These are phyloP conservation scores for Meloidogyne floridensis DNA, from an alignment of 1,140 invertebrate genomes.

Conservation along the genomic window DNA sequence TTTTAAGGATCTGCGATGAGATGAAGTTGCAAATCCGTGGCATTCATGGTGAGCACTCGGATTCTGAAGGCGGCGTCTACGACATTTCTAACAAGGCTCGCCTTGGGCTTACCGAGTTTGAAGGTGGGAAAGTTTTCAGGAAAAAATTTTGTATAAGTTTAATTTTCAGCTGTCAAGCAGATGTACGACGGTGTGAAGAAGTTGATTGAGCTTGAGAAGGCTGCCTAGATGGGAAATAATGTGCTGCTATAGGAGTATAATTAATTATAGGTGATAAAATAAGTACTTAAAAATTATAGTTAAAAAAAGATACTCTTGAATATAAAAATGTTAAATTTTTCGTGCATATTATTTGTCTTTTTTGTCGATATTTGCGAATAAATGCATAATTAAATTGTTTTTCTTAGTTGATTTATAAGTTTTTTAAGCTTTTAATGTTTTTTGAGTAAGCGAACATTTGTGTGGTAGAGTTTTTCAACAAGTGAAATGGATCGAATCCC, in stretches of 20 bases:
- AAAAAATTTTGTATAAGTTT: not conserved
- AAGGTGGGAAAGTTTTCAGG: constrained; percentile 49
- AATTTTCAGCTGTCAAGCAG: constrained; percentile 74
- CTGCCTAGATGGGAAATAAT: constrained; percentile 42
- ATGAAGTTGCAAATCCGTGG: constrained; percentile 80
- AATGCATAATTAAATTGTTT: not conserved
- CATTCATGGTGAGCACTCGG: constrained; percentile 68
- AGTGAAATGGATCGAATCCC: no score
- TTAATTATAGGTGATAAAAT: not conserved
- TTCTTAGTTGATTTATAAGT: no score
- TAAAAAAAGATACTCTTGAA: not conserved
- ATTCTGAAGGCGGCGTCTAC: constrained; percentile 71
- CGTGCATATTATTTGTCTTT: not conserved
- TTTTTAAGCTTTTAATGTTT: no score
- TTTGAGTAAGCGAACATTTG: no score
- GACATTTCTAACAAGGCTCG: constrained; percentile 85
- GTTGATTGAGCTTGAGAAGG: constrained; percentile 84
- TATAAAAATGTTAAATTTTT: not conserved
- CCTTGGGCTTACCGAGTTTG: constrained; percentile 77
- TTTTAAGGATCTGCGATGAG: constrained; percentile 84
- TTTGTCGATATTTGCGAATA: not conserved
- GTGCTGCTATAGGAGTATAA: not conserved
- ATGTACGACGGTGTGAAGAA: constrained; percentile 82
- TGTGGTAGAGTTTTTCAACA: no score
- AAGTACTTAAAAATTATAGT: not conserved